Conservation (phyloP, 2,888 invertebrate species). For the Drepanosiphum platanoidis region DNA sequence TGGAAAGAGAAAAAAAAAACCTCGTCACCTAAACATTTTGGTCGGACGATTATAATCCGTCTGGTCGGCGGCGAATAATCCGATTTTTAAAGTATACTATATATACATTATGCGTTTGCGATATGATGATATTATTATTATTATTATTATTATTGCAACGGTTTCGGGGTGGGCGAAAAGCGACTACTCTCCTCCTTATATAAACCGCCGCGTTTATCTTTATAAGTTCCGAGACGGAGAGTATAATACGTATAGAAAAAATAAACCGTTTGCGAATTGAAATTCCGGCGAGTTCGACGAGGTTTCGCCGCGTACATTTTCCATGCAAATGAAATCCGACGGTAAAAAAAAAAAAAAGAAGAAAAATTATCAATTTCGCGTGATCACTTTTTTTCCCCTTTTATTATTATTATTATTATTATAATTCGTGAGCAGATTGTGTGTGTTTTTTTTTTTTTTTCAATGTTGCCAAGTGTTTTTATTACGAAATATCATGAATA, state of each 20-base stretch:
- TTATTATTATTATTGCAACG: no score
- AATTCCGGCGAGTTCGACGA: not conserved
- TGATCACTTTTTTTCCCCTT: not conserved
- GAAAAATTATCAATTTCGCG: not conserved
- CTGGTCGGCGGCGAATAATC: slow-evolving; percentile 11
- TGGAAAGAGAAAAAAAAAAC: not conserved
- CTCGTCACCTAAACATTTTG: slow-evolving; percentile 7
- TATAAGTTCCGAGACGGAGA: not conserved
- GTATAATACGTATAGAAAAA: slow-evolving; percentile 1
- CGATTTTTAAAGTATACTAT: not conserved
- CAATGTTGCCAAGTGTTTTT: not conserved
- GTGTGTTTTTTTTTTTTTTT: no score
- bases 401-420: no score
- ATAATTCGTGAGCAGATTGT: no score
- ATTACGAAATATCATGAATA: slow-evolving; percentile 24
- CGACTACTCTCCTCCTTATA: no score
- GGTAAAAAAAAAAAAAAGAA: not conserved
- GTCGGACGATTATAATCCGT: slow-evolving; percentile 40
- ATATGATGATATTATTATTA: not conserved
- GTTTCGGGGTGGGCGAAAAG: not conserved
- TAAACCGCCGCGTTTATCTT: not conserved
- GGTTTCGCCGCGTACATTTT: not conserved
- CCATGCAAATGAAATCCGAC: not conserved
- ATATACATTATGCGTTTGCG: not conserved
- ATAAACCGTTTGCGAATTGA: not conserved